Conservation (phyloP, 2,888 invertebrate species). For the Scaptomyza cyrtandrae region DNA sequence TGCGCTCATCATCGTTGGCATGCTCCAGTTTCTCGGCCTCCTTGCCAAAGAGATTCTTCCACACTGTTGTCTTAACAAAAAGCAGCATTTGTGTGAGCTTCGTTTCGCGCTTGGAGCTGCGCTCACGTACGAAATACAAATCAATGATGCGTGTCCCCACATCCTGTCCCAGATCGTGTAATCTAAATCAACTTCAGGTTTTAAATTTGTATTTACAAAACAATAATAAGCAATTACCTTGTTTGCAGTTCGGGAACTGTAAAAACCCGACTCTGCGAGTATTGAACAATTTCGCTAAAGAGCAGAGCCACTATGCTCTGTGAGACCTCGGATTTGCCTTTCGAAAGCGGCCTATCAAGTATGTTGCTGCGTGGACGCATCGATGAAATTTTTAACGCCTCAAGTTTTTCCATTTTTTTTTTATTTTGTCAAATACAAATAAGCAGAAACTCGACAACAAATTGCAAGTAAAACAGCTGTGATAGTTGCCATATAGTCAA, state of each 20-base stretch:
- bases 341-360: constrained; percentile 95
- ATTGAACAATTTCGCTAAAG: constrained; percentile 99
- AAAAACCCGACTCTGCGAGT: constrained; percentile 97
- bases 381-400: constrained; percentile 83
- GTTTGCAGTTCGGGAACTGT: constrained; percentile 97
- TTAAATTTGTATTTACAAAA: neutral
- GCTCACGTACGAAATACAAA: constrained; percentile 96
- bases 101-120: constrained; percentile 96
- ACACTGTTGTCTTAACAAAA: constrained; percentile 97
- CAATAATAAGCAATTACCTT: constrained; percentile 87
- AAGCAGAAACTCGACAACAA: constrained; percentile 13
- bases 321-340: constrained; percentile 96
- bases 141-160: constrained; percentile 97
- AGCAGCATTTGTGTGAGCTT: constrained; percentile 97
- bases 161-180: constrained; percentile 97
- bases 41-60: constrained; percentile 99
- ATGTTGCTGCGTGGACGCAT: constrained; percentile 86
- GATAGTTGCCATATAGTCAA: constrained; percentile 34
- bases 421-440: constrained; percentile 19
- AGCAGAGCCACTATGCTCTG: constrained; percentile 96
- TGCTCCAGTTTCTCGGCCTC: constrained; percentile 99
- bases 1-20: constrained; percentile 98
- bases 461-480: constrained; percentile 31
- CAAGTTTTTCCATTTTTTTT: constrained; percentile 81
- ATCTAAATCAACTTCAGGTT: constrained; percentile 85